Conservation (phyloP, 2,113 vertebrate species). For the Erythrocercus mccallii region DNA sequence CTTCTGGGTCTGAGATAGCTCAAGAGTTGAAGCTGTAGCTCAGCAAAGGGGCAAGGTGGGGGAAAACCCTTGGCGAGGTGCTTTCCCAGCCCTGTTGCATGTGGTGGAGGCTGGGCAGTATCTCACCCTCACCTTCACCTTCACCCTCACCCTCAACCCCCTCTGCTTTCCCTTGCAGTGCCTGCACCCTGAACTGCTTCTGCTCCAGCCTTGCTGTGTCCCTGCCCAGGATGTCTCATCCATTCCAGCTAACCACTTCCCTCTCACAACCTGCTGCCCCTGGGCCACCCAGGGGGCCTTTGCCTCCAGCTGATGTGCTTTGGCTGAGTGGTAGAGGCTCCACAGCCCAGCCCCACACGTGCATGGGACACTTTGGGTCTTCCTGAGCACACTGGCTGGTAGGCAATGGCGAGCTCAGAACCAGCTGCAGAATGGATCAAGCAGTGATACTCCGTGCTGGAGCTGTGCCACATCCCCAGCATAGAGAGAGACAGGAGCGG, state of each 20-base stretch:
- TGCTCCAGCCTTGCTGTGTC: background rate
- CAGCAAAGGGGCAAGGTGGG: background rate
- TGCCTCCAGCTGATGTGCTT: background rate
- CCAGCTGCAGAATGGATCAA: accelerated
- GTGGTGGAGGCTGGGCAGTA: background rate
- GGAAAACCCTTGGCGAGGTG: background rate
- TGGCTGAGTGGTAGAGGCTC: background rate
- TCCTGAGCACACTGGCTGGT: background rate
- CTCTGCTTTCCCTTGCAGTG: background rate
- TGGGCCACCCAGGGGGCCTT: background rate
- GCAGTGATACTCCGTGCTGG: accelerated
- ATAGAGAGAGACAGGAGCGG: accelerated
- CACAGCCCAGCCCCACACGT: background rate
- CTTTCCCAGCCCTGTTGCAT: accelerated
- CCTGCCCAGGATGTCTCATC: background rate
- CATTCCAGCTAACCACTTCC: background rate
- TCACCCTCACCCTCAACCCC: background rate
- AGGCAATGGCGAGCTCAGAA: accelerated
- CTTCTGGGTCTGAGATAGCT: background rate
- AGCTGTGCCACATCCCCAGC: background rate
- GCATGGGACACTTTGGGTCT: background rate
- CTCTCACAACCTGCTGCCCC: background rate
- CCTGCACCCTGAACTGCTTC: background rate
- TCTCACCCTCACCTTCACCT: background rate
- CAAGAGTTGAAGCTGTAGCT: background rate